A percentile compares a stretch with the other conserved stretches of the same genome.
These are phyloP conservation scores for Zalophus californianus DNA, from an alignment of 2,797 vertebrate genomes.

Conservation along the genomic window DNA sequence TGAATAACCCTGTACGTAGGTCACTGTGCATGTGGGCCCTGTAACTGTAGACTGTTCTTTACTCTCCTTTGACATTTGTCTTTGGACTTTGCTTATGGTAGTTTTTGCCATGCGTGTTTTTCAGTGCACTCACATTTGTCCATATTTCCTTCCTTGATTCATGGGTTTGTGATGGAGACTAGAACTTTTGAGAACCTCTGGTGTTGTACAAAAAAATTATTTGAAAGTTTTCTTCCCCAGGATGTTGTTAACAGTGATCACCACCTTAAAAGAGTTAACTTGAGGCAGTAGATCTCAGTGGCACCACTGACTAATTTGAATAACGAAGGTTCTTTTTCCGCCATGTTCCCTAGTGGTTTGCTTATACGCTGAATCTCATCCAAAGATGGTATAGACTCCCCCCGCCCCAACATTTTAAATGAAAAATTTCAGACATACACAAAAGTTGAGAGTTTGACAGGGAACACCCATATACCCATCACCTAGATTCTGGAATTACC, in stretches of 20 bases:
- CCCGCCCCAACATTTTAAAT: background rate
- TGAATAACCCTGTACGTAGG: background rate
- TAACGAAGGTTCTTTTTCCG: background rate
- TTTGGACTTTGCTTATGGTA: background rate
- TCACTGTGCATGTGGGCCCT: background rate
- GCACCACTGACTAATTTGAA: background rate
- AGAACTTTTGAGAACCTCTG: background rate
- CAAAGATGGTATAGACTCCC: background rate
- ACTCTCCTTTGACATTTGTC: background rate
- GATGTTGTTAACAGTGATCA: background rate
- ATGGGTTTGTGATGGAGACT: background rate
- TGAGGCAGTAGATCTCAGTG: background rate
- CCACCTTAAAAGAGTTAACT: background rate
- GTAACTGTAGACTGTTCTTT: background rate
- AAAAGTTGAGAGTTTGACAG: background rate
- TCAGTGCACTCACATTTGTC: background rate
- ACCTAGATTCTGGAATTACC: background rate
- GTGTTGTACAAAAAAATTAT: background rate
- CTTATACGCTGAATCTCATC: rapidly evolving
- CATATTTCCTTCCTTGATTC: background rate
- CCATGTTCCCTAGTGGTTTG: background rate
- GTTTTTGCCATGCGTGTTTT: background rate
- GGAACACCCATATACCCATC: too few species aligned
- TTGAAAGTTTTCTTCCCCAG: background rate
- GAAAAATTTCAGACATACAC: background rate